Conservation (phyloP, 2,888 invertebrate species). For the Formica aserva region DNA sequence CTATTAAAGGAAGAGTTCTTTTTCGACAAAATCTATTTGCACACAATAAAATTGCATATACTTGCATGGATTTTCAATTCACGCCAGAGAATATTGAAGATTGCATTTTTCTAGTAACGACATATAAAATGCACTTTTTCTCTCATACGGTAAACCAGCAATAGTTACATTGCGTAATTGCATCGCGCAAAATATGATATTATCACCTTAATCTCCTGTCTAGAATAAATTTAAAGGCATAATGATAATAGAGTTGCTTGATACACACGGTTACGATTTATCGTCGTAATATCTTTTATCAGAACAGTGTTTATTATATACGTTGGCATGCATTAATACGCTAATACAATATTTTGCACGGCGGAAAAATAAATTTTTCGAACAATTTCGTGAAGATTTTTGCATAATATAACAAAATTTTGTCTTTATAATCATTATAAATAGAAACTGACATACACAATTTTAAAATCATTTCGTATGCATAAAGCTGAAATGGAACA, state of each 20-base stretch:
- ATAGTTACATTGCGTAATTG: neutral
- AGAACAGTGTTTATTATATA: neutral
- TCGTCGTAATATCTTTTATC: slow-evolving; percentile 30
- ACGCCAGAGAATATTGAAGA: neutral
- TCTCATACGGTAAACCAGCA: neutral
- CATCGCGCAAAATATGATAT: neutral
- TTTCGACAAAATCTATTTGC: neutral
- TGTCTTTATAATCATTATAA: neutral
- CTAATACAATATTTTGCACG: neutral
- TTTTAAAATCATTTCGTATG: neutral
- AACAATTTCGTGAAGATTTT: neutral
- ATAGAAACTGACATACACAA: neutral
- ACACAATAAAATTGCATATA: neutral
- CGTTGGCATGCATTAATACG: neutral
- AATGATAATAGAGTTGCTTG: slow-evolving; percentile 1
- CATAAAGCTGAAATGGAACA: neutral
- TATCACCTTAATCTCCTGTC: neutral
- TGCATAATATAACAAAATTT: neutral
- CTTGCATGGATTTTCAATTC: neutral
- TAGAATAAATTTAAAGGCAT: slow-evolving; percentile 9
- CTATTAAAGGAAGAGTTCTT: neutral
- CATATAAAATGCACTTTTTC: neutral
- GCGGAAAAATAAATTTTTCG: slow-evolving; percentile 6
- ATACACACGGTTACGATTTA: slow-evolving; percentile 14
- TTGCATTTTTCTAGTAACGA: slow-evolving; percentile 1